Evolutionary conservation across 2,113 vertebrate species (phyloP).

Genomic region (Perccottus glenii): DNA sequence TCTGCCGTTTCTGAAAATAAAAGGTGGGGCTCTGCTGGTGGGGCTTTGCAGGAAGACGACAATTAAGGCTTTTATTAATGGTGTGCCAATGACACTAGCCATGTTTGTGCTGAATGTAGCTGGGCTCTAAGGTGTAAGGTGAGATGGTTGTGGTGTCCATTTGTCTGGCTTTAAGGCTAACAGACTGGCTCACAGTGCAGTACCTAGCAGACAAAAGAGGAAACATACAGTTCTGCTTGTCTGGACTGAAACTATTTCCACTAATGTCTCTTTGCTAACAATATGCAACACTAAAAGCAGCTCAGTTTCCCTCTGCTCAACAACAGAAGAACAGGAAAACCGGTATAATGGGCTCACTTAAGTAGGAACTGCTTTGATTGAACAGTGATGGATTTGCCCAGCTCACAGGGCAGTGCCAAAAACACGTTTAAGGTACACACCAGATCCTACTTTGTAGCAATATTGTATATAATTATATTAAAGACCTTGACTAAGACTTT

Average conservation of each 20-base stretch:
- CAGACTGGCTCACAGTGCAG: conserved; percentile 61
- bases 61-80: conserved; percentile 69
- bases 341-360: background rate
- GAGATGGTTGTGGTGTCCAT: conserved; percentile 59
- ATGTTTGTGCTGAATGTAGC: conserved; percentile 56
- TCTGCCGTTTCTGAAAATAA: conserved; percentile 36
- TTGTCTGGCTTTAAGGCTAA: conserved; percentile 43
- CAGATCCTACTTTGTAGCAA: conserved; percentile 7
- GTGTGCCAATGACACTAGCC: conserved; percentile 65
- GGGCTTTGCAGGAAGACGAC: conserved; percentile 57
- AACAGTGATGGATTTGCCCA: conserved; percentile 11
- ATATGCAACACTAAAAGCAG: conserved; percentile 57
- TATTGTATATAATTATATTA: conserved; percentile 28
- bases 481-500: conserved; percentile 21
- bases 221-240: conserved; percentile 63
- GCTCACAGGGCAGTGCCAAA: background rate
- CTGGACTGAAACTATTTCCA: conserved; percentile 46
- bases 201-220: conserved; percentile 56
- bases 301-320: conserved; percentile 19
- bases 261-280: conserved; percentile 38
- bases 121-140: conserved; percentile 51
- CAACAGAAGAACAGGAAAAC: conserved; percentile 8
- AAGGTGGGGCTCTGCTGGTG: conserved; percentile 36
- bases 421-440: conserved; percentile 5
- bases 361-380: conserved; percentile 30